A percentile compares a stretch with the other conserved stretches of the same genome.
Evolutionary conservation across 2,888 invertebrate species (phyloP).

Genomic region (Hypsopygia costalis): DNA sequence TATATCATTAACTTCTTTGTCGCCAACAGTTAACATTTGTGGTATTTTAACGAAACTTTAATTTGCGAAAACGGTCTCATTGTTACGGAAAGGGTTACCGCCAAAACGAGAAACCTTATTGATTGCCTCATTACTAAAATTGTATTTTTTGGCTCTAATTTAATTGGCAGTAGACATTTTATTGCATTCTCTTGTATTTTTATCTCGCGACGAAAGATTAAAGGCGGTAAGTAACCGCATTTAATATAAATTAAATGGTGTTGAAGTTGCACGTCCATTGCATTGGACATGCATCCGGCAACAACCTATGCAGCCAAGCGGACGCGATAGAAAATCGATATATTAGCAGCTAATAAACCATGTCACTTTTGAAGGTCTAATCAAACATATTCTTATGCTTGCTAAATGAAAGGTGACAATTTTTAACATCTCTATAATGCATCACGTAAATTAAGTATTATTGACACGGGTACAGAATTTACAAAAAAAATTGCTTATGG

Average conservation of each 20-base stretch:
- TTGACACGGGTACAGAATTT: too few species aligned
- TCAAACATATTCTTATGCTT: too few species aligned
- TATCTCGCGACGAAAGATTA: conserved; percentile 17
- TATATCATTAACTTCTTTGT: conserved; percentile 53
- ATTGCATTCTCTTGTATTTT: conserved; percentile 38
- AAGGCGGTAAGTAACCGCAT: conserved; percentile 1
- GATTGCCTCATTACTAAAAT: conserved; percentile 55
- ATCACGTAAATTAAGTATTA: too few species aligned
- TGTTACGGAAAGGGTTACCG: conserved; percentile 41
- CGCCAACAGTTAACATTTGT: conserved; percentile 29
- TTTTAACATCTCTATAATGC: too few species aligned
- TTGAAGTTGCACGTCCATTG: conserved; percentile 4
- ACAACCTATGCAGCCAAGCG: conserved; percentile 53
- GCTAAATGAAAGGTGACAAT: too few species aligned
- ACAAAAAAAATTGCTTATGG: too few species aligned
- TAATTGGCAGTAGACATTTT: conserved; percentile 48
- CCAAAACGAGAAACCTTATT: conserved; percentile 39
- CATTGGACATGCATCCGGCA: conserved; percentile 50
- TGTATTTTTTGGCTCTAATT: conserved; percentile 52
- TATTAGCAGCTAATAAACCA: conserved; percentile 34
- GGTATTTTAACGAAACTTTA: conserved; percentile 69
- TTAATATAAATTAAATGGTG: conserved; percentile 1
- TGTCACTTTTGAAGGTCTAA: conserved; percentile 6
- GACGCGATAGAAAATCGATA: conserved; percentile 58
- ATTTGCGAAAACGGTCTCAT: conserved; percentile 49